These are phyloP conservation scores for Talpa occidentalis DNA, from an alignment of 2,113 vertebrate genomes.

Conservation along the genomic window DNA sequence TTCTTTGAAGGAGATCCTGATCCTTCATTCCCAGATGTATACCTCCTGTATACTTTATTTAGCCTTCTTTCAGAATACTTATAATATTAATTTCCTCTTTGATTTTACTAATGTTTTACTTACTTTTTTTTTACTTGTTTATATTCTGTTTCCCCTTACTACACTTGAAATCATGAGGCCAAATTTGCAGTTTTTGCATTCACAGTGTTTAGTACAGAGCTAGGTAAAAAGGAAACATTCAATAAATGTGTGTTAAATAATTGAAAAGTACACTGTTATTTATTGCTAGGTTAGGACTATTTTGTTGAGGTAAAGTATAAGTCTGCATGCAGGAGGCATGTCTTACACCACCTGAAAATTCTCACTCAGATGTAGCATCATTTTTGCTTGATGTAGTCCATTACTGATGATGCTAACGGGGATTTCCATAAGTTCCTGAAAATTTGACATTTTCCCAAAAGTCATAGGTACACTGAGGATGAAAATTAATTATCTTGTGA, in stretches of 20 bases:
- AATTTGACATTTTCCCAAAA: constrained; percentile 20
- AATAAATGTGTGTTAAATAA: not conserved
- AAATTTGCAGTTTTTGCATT: not conserved
- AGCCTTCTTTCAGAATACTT: not conserved
- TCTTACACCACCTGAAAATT: not conserved
- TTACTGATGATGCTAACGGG: not conserved
- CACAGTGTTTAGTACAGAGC: not conserved
- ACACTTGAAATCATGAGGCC: not conserved
- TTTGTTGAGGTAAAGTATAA: constrained; percentile 3
- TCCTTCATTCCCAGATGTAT: not conserved
- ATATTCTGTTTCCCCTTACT: not conserved
- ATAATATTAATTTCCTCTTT: not conserved
- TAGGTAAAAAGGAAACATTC: not conserved
- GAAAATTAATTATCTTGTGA: not conserved
- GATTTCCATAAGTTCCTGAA: not conserved
- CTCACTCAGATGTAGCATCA: not conserved
- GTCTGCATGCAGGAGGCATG: not conserved
- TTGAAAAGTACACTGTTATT: not conserved
- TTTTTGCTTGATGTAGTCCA: constrained; percentile 15
- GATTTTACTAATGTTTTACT: not conserved
- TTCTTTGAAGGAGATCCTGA: not conserved
- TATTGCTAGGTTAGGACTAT: not conserved
- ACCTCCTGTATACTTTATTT: not conserved
- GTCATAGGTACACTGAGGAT: not conserved
- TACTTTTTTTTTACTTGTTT: not conserved